Conservation (phyloP, 2,113 vertebrate species). For the Takifugu flavidus region DNA sequence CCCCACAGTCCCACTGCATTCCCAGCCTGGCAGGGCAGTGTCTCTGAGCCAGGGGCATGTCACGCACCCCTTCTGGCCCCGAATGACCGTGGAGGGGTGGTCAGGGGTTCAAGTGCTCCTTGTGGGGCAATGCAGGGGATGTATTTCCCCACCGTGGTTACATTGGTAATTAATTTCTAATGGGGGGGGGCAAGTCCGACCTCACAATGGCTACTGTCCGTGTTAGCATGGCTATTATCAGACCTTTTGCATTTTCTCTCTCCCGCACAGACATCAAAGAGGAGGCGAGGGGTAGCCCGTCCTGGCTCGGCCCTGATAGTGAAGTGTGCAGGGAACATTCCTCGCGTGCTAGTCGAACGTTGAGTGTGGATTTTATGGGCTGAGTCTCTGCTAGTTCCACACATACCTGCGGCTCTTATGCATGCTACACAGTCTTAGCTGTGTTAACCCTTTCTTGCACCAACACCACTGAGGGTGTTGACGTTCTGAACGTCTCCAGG, state of each 20-base stretch:
- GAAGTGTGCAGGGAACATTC: constrained; percentile 46
- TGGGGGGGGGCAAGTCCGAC: constrained; percentile 40
- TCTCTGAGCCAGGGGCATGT: constrained; percentile 60
- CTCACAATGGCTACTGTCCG: constrained; percentile 22
- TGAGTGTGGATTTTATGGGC: constrained; percentile 55
- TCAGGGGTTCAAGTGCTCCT: constrained; percentile 70
- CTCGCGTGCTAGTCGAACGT: constrained; percentile 43
- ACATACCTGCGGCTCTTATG: constrained; percentile 53
- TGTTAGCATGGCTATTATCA: constrained; percentile 14
- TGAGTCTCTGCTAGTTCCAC: constrained; percentile 48
- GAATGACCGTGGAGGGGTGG: constrained; percentile 38
- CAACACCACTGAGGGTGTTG: neutral
- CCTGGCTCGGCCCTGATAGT: constrained; percentile 25
- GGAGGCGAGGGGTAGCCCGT: constrained; percentile 27
- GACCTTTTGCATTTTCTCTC: constrained; percentile 15
- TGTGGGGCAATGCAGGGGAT: constrained; percentile 39
- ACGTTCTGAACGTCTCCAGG: neutral
- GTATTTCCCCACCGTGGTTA: constrained; percentile 26
- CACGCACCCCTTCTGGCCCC: constrained; percentile 58
- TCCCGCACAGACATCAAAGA: constrained; percentile 35
- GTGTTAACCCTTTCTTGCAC: constrained; percentile 38
- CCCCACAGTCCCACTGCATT: constrained; percentile 66
- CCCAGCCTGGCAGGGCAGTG: constrained; percentile 67
- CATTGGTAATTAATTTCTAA: constrained; percentile 55
- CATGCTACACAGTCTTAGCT: constrained; percentile 25